A percentile compares a stretch with the other conserved stretches of the same genome.
These are phyloP conservation scores for Staurois parvus DNA, from an alignment of 2,797 vertebrate genomes.

Conservation along the genomic window DNA sequence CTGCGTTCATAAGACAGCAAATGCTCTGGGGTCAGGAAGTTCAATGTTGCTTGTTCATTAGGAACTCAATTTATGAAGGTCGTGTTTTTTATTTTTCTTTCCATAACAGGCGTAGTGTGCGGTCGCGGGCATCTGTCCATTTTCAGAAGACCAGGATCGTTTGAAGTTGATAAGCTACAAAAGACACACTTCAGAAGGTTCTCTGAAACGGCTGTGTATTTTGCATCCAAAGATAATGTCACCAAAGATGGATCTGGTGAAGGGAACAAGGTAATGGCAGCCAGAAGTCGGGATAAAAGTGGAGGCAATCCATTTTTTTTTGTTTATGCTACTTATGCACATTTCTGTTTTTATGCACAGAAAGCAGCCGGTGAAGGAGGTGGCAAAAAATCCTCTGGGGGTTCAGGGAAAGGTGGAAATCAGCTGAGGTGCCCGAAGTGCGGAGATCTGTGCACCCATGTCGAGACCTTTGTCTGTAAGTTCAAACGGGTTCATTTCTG, in stretches of 20 bases:
- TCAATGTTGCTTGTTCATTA: no score
- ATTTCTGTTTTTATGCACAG: constrained; percentile 68
- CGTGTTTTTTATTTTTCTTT: constrained; percentile 4
- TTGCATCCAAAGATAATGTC: constrained; percentile 89
- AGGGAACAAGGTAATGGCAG: constrained; percentile 85
- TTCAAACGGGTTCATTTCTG: constrained; percentile 59
- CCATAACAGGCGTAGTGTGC: constrained; percentile 82
- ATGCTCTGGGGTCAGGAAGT: no score
- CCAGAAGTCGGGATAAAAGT: no score
- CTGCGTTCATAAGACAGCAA: no score
- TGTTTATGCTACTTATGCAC: neutral
- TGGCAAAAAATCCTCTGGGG: constrained; percentile 86
- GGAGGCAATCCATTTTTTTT: neutral
- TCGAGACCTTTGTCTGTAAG: constrained; percentile 98
- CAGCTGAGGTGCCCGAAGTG: constrained; percentile 97
- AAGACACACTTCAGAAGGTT: constrained; percentile 83
- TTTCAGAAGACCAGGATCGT: constrained; percentile 81
- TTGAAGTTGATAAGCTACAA: constrained; percentile 79
- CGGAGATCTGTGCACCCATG: constrained; percentile 95
- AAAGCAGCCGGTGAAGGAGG: constrained; percentile 81
- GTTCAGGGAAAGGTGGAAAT: constrained; percentile 93
- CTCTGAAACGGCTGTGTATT: constrained; percentile 86
- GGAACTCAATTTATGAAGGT: no score
- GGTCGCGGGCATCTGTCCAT: constrained; percentile 83
- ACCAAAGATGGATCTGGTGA: constrained; percentile 89